Evolutionary conservation across 2,888 invertebrate species (phyloP), one percentile per base, ranked within the genome.

Genomic region (Diarsia rubi): DNA sequence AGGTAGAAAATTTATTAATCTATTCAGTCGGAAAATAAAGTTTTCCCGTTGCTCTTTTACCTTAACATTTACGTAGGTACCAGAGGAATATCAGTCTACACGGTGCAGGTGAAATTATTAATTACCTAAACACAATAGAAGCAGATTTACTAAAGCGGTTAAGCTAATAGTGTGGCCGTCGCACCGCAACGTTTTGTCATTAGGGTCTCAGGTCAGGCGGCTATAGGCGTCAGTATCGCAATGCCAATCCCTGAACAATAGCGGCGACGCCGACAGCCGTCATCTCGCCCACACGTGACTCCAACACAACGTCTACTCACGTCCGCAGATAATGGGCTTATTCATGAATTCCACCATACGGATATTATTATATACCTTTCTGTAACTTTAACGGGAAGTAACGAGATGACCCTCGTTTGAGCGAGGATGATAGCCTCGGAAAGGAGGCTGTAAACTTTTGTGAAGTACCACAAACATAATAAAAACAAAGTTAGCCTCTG

Each of bases 241-340:
- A 69, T 52, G 72, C 47, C 77, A 84, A 84, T 79, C 78, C 75
- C 59, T 73, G 77, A 75, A 78, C 75, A 86, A 84, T 65, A 64
- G 68, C 66, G 42, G 31, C 24, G 70, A 73, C 63, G 68, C 42
- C 66, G 62, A 73, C 73, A 80, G 77, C 78, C 75, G 76, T 75
- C 73, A 68, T 71, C 69, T 78, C 69, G 65, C 52, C 73, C 74
- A 81, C 81, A 80, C 88, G 85, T 86, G 87, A 83, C 83, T 81
- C 79, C 66, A 69, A 80, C 80, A 76, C 78, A 69, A 68, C 82
- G 85, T 86, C 85, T 75, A 81, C 87, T 88, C 90, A 90, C 90
- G 90, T 89, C 52, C 86, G 42, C 68, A 76, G 79, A 82, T 90
- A 88, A 91, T 88, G 79, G 88, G 81, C 78, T 86, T 87, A 88